Percentiles rank a stretch among this genome's conserved stretches.
Evolutionary conservation across 2,888 invertebrate species (phyloP).

Genomic region (Drosophila tripunctata): DNA sequence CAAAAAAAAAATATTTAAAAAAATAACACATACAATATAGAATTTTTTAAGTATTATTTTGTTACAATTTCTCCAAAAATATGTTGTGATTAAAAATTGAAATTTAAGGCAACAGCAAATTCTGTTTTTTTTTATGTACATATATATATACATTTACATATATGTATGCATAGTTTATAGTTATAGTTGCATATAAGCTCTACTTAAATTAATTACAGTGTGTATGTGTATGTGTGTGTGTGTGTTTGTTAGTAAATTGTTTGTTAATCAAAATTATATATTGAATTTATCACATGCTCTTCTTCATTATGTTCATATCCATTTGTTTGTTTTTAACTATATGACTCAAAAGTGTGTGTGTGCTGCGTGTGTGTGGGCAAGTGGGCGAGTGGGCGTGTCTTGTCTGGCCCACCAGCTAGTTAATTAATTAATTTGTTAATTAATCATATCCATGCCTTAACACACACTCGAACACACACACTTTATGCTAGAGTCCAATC

Average conservation of each 20-base stretch:
- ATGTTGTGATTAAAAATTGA: slow-evolving; percentile 31
- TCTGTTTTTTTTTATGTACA: background rate
- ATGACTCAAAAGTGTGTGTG: slow-evolving; percentile 54
- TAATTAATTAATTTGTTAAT: background rate
- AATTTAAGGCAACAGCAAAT: slow-evolving; percentile 16
- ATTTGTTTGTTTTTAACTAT: slow-evolving; percentile 57
- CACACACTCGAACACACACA: too few relatives aligned
- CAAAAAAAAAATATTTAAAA: slow-evolving; percentile 28
- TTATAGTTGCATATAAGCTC: slow-evolving; percentile 34
- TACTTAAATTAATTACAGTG: slow-evolving; percentile 43
- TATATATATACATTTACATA: slow-evolving; percentile 4
- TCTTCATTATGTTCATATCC: slow-evolving; percentile 47
- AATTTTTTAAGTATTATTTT: slow-evolving; percentile 13
- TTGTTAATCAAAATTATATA: slow-evolving; percentile 74
- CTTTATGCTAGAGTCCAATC: slow-evolving; percentile 69
- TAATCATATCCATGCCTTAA: slow-evolving; percentile 1
- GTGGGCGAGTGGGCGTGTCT: slow-evolving; percentile 41
- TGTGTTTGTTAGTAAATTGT: slow-evolving; percentile 58
- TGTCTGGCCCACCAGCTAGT: slow-evolving; percentile 2
- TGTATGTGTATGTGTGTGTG: slow-evolving; percentile 35
- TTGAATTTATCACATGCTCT: slow-evolving; percentile 75
- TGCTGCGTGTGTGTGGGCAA: slow-evolving; percentile 8
- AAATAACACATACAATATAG: slow-evolving; percentile 39
- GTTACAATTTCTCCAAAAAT: slow-evolving; percentile 77
- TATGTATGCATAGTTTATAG: slow-evolving; percentile 7